Base-by-base conservation (phyloP, 2,797 vertebrate genomes). In the Gadopsis marmoratus region DNA sequence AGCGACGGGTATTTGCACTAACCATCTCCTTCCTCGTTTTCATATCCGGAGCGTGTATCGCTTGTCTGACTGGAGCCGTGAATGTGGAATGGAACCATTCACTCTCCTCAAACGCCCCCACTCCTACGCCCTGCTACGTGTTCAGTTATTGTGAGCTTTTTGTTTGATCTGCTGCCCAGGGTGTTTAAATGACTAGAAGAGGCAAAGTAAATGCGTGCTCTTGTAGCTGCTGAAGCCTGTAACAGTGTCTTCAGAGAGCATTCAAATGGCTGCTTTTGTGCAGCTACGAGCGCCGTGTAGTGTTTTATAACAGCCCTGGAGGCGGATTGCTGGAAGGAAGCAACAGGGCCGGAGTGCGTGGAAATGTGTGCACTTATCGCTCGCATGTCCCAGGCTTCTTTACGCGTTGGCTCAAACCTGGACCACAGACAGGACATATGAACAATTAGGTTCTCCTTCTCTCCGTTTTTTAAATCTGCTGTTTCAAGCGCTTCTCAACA, bases 251-350 rank as follows among this genome's bases (percentile, higher is more conserved):
- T 82, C 75, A 83, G 69, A 64, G 54, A 65, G 64, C 82, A 60
- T 85, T 87, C 76, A 88, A 81, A 70, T 5, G 17, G 19, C 79
- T 82, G n/a, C 76, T 78, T 87, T 90, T 84, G 76, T 89, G 84
- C 47, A 83, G 89, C 86, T 91, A 68, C 91, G 91, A 85, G 88
- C 51, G 10, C 71, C 29, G 39, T 64, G 78, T 19, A 10, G 68
- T n/a, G 83, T 93, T 93, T 84, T 39, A 76, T 81, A 95, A 94
- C 71, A 56, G 77, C 48, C 63, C 85, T 78, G 86, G 84, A 93
- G 92, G 91, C 89, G 84, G 86, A 86, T 45, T 83, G 62, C 78
- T 73, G 74, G 64, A 60, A 88, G 82, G 79, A 91, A 79, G 79
- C 73, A 64, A 76, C 78, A n/a, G 66, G 65, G 43, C 9, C 61